Conservation (phyloP, 2,888 invertebrate species). For the Aspidiotus rigidus region DNA sequence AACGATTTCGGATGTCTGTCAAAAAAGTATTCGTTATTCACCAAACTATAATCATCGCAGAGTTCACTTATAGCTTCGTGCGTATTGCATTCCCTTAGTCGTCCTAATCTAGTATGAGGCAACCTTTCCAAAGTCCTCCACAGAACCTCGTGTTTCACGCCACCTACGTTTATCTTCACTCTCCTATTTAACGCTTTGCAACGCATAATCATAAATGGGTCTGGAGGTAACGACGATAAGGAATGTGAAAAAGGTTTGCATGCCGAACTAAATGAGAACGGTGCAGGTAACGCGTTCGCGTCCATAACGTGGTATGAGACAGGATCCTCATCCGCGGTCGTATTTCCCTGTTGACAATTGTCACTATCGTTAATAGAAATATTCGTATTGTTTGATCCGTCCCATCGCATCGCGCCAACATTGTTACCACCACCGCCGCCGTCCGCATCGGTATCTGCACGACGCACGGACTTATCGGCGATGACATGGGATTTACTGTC, state of each 20-base stretch:
- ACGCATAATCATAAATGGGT: conserved; percentile 93
- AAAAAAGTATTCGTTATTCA: conserved; percentile 98
- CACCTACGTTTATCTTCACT: conserved; percentile 92
- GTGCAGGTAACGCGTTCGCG: conserved; percentile 54
- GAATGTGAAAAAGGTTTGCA: conserved; percentile 53
- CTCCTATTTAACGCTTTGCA: conserved; percentile 84
- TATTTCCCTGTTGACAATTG: conserved; percentile 39
- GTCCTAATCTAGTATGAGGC: conserved; percentile 91
- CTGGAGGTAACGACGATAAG: conserved; percentile 85
- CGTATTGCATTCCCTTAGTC: conserved; percentile 86
- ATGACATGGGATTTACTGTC: no score
- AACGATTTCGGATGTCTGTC: conserved; percentile 97
- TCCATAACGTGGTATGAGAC: conserved; percentile 46
- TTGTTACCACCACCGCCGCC: conserved; percentile 29
- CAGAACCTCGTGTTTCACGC: conserved; percentile 54
- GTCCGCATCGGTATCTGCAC: conserved; percentile 22
- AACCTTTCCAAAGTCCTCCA: conserved; percentile 90
- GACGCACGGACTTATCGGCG: no score
- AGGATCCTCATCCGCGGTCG: conserved; percentile 41
- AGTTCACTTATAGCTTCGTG: conserved; percentile 90
- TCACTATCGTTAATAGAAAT: conserved; percentile 38
- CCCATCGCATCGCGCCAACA: background rate
- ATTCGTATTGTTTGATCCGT: conserved; percentile 35
- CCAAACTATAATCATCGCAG: conserved; percentile 94
- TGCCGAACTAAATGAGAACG: conserved; percentile 47